Percentiles rank a stretch among this genome's conserved stretches.
Conservation (phyloP, 1,140 invertebrate genomes). For the Drosophila littoralis region DNA sequence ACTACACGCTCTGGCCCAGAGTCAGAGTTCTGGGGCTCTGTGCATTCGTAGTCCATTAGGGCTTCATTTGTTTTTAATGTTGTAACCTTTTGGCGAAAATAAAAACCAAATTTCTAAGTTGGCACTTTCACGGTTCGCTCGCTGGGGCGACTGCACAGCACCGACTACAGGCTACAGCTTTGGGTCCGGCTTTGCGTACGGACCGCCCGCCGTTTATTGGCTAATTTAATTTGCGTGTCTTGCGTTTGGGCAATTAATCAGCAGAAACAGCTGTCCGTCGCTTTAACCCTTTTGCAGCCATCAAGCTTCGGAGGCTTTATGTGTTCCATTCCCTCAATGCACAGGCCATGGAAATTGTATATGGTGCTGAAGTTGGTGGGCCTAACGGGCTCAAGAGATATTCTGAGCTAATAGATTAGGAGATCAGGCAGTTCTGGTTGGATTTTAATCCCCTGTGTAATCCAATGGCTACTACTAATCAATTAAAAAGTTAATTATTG, state of each 20-base stretch:
- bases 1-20: constrained; percentile 6
- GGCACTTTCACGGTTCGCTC: constrained; percentile 71
- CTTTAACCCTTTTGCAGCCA: constrained; percentile 60
- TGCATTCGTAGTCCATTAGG: constrained; percentile 78
- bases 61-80: constrained; percentile 82
- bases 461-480: constrained; percentile 6
- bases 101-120: constrained; percentile 73
- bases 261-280: constrained; percentile 76
- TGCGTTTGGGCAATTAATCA: constrained; percentile 82
- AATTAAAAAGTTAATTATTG: constrained; percentile 10
- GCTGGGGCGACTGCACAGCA: constrained; percentile 6
- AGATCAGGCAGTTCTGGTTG: constrained; percentile 18
- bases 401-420: constrained; percentile 11
- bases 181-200: constrained; percentile 3
- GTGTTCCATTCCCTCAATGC: constrained; percentile 25
- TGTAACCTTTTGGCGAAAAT: constrained; percentile 72
- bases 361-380: constrained; percentile 1
- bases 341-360: constrained; percentile 1
- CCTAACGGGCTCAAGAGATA: constrained; percentile 1
- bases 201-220: constrained; percentile 76
- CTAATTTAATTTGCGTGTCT: constrained; percentile 83
- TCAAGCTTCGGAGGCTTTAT: constrained; percentile 5
- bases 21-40: neutral
- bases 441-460: constrained; percentile 1
- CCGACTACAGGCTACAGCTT: constrained; percentile 1